Conservation (phyloP, 2,797 vertebrate species). For the Sparidentex hasta region DNA sequence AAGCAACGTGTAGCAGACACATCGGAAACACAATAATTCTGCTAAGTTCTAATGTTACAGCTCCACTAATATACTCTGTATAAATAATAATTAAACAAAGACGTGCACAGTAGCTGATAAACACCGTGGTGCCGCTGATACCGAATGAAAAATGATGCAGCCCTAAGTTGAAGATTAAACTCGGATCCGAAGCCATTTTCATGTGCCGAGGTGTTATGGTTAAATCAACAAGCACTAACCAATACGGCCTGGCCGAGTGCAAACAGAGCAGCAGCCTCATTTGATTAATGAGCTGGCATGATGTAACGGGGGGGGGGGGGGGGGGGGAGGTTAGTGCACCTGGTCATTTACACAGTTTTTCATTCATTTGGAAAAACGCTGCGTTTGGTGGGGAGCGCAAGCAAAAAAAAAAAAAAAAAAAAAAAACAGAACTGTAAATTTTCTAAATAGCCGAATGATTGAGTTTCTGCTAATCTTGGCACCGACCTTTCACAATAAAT, state of each 20-base stretch:
- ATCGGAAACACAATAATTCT: background rate
- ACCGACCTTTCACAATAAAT: slow-evolving; percentile 58
- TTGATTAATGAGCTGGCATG: slow-evolving; percentile 84
- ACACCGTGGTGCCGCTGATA: slow-evolving; percentile 6
- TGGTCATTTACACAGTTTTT: slow-evolving; percentile 78
- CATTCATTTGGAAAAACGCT: slow-evolving; percentile 76
- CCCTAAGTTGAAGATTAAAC: slow-evolving; percentile 72
- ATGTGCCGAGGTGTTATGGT: slow-evolving; percentile 74
- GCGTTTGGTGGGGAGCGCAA: slow-evolving; percentile 51
- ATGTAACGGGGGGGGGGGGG: slow-evolving; percentile 65
- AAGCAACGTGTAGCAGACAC: background rate
- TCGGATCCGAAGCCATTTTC: slow-evolving; percentile 67
- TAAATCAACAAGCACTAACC: slow-evolving; percentile 80
- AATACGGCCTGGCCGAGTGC: slow-evolving; percentile 69
- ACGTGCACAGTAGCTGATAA: slow-evolving; percentile 23
- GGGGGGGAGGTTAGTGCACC: slow-evolving; percentile 73
- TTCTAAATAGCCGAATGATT: slow-evolving; percentile 60
- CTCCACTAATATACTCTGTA: background rate
- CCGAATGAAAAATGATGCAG: slow-evolving; percentile 50
- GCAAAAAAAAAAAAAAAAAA: slow-evolving; percentile 49
- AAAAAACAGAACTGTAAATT: slow-evolving; percentile 53
- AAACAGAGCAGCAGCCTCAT: slow-evolving; percentile 76
- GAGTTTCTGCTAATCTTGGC: slow-evolving; percentile 70
- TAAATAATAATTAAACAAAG: background rate
- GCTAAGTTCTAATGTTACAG: background rate